Evolutionary conservation across 2,888 invertebrate genomes (phyloP), one percentile per base, ranked within the genome.

Genomic region (Embidobia sp.): DNA sequence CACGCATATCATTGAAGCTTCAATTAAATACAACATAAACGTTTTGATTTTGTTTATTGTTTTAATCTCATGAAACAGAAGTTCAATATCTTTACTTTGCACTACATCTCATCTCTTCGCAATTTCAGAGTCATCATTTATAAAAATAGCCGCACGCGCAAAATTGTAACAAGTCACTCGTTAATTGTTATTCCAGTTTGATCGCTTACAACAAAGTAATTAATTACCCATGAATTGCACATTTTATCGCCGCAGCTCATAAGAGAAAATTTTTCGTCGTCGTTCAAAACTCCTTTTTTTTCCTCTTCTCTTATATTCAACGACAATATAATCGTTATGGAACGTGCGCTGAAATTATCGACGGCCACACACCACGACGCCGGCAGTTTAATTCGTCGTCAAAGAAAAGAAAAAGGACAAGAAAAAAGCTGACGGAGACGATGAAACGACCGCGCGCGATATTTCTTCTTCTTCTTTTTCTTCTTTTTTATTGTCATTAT

Each of bases 151-250:
- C 13, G 27, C 31, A 48, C 40, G 40, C 40, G 37, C 40, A 63
- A 55, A 40, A 64, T 57, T 73, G 33, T 29, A 49, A 55, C 64
- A 7, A 64, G 72, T 73, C 72, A 64, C 48, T 57, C 42, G 55
- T 55, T 73, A 63, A 64, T 73, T 73, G 48, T 73, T 64, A 64
- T 48, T 73, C 29, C 27, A 48, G 40, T 70, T 57, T 27, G 55
- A 35, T 64, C 44, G 37, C 44, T 74, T 59, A 51, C 53, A 66
- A 74, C 66, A 37, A 74, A 66, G 44, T 74, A 74, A 66, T 74
- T 74, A 74, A 74, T 74, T 74, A 74, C 59, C 51, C 59, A 74
- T 66, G 74, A 74, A 74, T 66, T 74, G 74, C 74, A 66, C 51
- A 59, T 74, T 74, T 63, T 66, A 74, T 74, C 59, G 31, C 31